Conservation (phyloP, 2,888 invertebrate genomes). For the Ryuthela nishihirai region DNA sequence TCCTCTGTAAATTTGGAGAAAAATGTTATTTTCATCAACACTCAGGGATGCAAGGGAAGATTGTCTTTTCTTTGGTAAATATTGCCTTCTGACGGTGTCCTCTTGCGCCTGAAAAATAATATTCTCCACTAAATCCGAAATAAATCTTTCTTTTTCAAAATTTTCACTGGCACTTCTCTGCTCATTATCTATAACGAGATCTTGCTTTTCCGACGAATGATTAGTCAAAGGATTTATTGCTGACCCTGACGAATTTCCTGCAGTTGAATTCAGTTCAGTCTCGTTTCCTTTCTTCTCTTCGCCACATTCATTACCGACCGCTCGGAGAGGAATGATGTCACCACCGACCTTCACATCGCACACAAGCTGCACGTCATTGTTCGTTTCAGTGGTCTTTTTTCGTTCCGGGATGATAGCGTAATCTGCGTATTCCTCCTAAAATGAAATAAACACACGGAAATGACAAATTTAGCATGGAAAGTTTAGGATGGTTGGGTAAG, state of each 20-base stretch:
- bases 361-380: not conserved
- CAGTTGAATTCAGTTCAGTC: not conserved
- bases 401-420: constrained; percentile 15
- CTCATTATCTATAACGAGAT: not conserved
- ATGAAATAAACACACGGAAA: too few relatives aligned
- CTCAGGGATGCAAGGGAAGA: too few relatives aligned
- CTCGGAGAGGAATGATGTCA: too few relatives aligned
- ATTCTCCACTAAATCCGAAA: not conserved
- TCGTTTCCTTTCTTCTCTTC: not conserved
- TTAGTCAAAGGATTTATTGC: not conserved
- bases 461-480: too few relatives aligned
- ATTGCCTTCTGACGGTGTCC: too few relatives aligned
- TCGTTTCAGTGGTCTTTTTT: not conserved
- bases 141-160: not conserved
- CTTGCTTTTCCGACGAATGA: not conserved
- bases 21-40: too few relatives aligned
- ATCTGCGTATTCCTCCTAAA: constrained; percentile 20
- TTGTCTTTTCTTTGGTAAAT: too few relatives aligned
- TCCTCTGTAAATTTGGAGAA: too few relatives aligned
- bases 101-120: too few relatives aligned
- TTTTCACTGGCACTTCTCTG: not conserved
- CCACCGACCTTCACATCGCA: too few relatives aligned
- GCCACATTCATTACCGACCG: not conserved
- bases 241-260: not conserved
- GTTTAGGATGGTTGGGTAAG: too few relatives aligned